Evolutionary conservation across 1,140 invertebrate species (phyloP).

Genomic region (Ladona fulva): DNA sequence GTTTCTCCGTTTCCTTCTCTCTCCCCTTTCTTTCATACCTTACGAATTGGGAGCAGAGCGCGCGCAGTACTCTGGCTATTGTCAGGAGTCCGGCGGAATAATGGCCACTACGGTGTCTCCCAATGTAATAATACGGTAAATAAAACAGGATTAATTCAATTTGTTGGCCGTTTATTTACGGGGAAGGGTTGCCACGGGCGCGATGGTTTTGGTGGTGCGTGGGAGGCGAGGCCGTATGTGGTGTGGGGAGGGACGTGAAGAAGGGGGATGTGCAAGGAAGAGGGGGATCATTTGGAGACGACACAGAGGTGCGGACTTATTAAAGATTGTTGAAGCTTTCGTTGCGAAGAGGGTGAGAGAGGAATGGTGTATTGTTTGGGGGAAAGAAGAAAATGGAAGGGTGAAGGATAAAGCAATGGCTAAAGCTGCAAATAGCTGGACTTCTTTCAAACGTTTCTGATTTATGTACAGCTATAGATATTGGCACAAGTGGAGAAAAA

Average conservation of each 20-base stretch:
- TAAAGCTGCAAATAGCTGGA: no score
- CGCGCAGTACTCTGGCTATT: slow-evolving; percentile 22
- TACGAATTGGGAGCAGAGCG: slow-evolving; percentile 12
- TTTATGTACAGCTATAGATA: no score
- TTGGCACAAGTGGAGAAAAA: no score
- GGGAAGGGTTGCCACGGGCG: background rate
- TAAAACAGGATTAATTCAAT: slow-evolving; percentile 26
- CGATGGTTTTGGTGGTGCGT: background rate
- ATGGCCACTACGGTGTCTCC: slow-evolving; percentile 21
- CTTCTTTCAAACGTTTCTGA: no score
- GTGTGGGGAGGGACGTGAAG: background rate
- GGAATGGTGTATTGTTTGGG: no score
- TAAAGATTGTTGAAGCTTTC: no score
- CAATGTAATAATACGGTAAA: slow-evolving; percentile 25
- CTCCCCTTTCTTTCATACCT: background rate
- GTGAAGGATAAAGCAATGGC: no score
- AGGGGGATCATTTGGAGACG: background rate
- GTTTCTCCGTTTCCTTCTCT: no score
- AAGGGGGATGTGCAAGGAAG: background rate
- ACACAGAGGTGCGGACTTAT: no score
- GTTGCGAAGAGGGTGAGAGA: no score
- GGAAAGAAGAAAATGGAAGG: no score
- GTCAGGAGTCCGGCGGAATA: slow-evolving; percentile 21
- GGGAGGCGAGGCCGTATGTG: background rate
- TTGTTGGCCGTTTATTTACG: slow-evolving; percentile 18